Percentiles rank a stretch among this genome's conserved stretches.
These are phyloP conservation scores for Sebastes steindachneri DNA, from an alignment of 2,797 vertebrate species.

Conservation along the genomic window DNA sequence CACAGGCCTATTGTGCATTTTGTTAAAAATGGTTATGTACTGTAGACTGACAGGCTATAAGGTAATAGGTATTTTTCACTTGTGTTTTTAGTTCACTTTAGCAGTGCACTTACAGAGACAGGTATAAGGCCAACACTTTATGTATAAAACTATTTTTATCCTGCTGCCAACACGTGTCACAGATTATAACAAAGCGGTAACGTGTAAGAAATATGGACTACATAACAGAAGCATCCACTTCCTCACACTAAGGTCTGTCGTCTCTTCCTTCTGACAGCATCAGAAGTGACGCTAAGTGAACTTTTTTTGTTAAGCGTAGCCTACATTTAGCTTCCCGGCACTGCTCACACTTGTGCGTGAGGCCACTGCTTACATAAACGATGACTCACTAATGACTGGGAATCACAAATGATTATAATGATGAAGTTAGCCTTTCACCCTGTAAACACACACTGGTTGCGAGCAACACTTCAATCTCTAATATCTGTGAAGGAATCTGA, in stretches of 20 bases:
- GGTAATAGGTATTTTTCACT: not conserved
- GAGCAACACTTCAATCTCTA: constrained; percentile 30
- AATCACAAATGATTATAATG: constrained; percentile 73
- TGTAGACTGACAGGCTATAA: not conserved
- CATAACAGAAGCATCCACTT: constrained; percentile 5
- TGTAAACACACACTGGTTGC: constrained; percentile 47
- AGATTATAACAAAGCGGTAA: not conserved
- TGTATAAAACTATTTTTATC: not conserved
- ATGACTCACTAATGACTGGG: constrained; percentile 68
- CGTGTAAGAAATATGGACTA: not conserved
- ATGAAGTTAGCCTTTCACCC: constrained; percentile 66
- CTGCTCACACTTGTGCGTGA: constrained; percentile 46
- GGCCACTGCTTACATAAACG: constrained; percentile 61
- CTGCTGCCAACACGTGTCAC: not conserved
- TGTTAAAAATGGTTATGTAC: not conserved
- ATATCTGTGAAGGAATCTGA: constrained; percentile 18
- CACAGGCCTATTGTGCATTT: not conserved
- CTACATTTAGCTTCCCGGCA: constrained; percentile 9
- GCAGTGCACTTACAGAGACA: not conserved
- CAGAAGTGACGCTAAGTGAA: constrained; percentile 31
- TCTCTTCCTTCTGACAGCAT: constrained; percentile 22
- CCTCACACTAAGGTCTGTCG: constrained; percentile 21
- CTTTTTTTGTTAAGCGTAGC: constrained; percentile 1
- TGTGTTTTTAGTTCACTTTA: not conserved
- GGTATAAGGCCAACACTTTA: not conserved